phyloP scores from a whole-genome alignment of 2,888 invertebrate species.

The Lampropteryx suffumata region DNA sequence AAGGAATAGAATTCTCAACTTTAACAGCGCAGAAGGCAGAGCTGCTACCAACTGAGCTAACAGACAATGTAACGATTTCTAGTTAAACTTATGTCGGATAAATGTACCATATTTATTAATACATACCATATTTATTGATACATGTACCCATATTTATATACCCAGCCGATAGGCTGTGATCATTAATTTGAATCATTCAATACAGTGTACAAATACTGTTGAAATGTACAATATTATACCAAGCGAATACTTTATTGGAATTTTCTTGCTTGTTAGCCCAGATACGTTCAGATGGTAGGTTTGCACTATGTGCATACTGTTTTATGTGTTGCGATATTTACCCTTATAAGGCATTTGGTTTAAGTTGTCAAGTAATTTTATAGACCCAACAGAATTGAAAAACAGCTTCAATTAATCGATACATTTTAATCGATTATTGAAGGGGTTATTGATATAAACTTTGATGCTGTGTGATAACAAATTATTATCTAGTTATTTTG shows the following conservation, averaged over 20 bases:
- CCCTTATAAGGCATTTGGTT: conserved; percentile 10
- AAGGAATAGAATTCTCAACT: no score
- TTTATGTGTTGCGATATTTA: conserved; percentile 8
- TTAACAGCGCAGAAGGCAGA: no score
- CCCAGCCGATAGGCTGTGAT: no score
- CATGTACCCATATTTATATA: no score
- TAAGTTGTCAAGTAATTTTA: conserved; percentile 4
- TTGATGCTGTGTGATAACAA: background rate
- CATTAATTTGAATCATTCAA: no score
- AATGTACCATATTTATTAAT: no score
- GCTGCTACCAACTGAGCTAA: no score
- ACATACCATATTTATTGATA: no score
- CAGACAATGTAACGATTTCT: no score
- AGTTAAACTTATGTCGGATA: no score
- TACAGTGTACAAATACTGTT: background rate
- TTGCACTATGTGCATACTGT: background rate
- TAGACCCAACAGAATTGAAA: conserved; percentile 12
- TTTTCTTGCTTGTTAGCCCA: conserved; percentile 15
- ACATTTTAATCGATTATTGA: background rate
- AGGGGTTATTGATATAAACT: background rate
- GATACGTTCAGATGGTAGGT: background rate
- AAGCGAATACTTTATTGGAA: conserved; percentile 1
- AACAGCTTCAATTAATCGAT: conserved; percentile 2
- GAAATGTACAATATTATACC: background rate
- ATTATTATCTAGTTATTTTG: no score